These are phyloP conservation scores for Orgyia antiqua DNA, from an alignment of 2,888 invertebrate species.

Conservation along the genomic window DNA sequence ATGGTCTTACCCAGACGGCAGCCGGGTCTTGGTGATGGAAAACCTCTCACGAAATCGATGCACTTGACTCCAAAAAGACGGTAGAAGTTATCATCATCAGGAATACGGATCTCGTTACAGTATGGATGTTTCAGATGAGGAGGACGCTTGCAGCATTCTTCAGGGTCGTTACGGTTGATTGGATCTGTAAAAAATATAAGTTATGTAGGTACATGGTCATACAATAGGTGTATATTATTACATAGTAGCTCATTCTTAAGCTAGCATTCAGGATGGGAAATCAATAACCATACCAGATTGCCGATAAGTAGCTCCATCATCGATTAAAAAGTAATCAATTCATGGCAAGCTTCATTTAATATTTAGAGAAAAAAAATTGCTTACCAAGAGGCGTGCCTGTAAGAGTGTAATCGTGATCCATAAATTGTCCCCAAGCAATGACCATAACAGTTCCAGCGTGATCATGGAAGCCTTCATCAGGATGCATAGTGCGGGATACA, in stretches of 20 bases:
- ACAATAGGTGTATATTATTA: too few species aligned
- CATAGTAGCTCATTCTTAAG: too few species aligned
- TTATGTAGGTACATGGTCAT: background rate
- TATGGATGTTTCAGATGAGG: constrained; percentile 91
- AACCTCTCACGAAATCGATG: constrained; percentile 93
- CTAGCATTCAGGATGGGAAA: too few species aligned
- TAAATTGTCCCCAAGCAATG: constrained; percentile 96
- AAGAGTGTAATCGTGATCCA: constrained; percentile 95
- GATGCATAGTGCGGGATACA: constrained; percentile 94
- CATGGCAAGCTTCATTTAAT: too few species aligned
- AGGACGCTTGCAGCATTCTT: constrained; percentile 92
- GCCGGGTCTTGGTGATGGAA: constrained; percentile 91
- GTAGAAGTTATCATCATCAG: constrained; percentile 95
- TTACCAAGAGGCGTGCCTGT: constrained; percentile 92
- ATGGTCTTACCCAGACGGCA: constrained; percentile 90
- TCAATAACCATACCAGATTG: too few species aligned
- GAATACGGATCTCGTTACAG: constrained; percentile 92
- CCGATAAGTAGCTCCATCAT: too few species aligned
- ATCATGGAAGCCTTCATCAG: constrained; percentile 95
- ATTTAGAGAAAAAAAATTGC: too few species aligned
- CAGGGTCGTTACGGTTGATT: constrained; percentile 91
- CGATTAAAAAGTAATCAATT: too few species aligned
- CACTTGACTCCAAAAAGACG: constrained; percentile 89
- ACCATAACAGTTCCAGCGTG: constrained; percentile 96
- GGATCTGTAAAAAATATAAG: constrained; percentile 81